Evolutionary conservation across 2,113 vertebrate species (phyloP).

Genomic region (Agapornis roseicollis): DNA sequence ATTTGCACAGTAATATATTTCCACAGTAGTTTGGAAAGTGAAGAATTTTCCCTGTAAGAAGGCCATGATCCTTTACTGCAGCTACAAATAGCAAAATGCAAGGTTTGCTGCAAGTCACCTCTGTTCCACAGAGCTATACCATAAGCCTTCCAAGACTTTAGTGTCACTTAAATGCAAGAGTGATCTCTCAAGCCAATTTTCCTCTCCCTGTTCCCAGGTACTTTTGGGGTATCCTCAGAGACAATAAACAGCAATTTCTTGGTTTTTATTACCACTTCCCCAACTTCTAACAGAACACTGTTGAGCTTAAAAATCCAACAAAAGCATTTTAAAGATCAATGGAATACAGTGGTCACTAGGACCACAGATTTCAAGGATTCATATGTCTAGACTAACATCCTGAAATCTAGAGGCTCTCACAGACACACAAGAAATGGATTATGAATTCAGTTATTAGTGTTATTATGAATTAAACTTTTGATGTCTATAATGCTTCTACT

Average conservation of each 20-base stretch:
- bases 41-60: not conserved
- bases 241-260: rapidly evolving
- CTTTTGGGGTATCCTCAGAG: not conserved
- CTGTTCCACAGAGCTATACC: not conserved
- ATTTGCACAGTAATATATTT: not conserved
- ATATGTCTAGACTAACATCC: not conserved
- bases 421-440: not conserved
- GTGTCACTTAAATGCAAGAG: not conserved
- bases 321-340: not conserved
- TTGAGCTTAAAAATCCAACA: not conserved
- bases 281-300: not conserved
- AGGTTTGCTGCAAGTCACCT: not conserved
- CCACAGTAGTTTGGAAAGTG: not conserved
- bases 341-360: not conserved
- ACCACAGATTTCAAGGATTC: not conserved
- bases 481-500: not conserved
- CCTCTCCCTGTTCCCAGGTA: not conserved
- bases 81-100: not conserved
- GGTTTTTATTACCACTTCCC: not conserved
- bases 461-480: not conserved
- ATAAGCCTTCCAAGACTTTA: not conserved
- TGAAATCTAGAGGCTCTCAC: not conserved
- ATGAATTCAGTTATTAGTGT: not conserved
- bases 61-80: not conserved
- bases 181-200: not conserved